Percentiles rank a stretch among this genome's conserved stretches.
Conservation (phyloP, 2,797 vertebrate genomes). For the Anabacerthia variegaticeps region DNA sequence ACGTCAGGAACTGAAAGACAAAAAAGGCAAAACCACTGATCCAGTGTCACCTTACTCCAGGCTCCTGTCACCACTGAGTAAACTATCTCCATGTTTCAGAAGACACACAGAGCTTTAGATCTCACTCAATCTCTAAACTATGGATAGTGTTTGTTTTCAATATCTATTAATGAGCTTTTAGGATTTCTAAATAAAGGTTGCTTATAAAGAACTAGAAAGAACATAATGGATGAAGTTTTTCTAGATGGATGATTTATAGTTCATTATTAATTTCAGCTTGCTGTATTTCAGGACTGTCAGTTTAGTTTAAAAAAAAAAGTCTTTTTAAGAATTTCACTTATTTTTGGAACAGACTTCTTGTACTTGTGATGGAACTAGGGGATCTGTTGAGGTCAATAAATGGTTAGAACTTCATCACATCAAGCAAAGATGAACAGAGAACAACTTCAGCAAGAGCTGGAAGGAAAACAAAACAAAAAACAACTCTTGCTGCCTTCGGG, state of each 20-base stretch:
- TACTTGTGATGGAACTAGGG: neutral
- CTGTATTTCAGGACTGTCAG: neutral
- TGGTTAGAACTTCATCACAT: neutral
- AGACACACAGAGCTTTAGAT: neutral
- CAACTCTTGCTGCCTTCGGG: neutral
- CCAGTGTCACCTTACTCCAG: neutral
- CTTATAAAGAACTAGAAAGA: neutral
- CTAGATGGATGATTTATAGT: neutral
- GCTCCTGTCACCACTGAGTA: neutral
- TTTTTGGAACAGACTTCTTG: neutral
- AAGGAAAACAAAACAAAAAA: neutral
- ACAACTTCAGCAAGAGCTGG: neutral
- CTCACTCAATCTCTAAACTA: neutral
- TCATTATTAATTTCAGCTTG: neutral
- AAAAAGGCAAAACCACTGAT: neutral
- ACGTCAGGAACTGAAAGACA: neutral
- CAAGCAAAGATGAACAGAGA: neutral
- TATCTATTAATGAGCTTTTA: neutral
- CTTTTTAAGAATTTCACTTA: neutral
- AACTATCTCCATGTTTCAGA: neutral
- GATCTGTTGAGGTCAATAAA: neutral
- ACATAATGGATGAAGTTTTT: neutral
- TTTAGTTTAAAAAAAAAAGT: neutral
- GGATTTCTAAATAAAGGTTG: neutral
- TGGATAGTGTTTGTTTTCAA: neutral